Evolutionary conservation across 2,888 invertebrate genomes (phyloP), one percentile per base, ranked within the genome.

Genomic region (Nebria salina): DNA sequence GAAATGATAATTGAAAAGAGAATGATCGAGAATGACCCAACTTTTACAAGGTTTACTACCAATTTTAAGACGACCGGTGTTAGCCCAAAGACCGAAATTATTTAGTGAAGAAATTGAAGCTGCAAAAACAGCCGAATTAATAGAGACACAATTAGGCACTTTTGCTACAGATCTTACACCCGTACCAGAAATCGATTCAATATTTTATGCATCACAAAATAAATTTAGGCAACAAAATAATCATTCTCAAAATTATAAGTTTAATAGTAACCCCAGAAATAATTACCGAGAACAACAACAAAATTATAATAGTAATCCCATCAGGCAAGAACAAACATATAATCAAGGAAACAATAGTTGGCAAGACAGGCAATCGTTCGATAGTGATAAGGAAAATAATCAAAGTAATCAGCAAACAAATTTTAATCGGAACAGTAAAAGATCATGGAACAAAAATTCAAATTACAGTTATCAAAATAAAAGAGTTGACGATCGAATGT

Each of bases 31-130:
- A 66, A 66, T 66, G 15, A 15, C 15, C 6, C 68, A 66, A 25
- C 25, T 66, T 66, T 66, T 25, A 66, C 1, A 20, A 66, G 68
- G 68, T 25, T 20, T 66, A 66, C 13, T 66, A 66, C 68, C 68
- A 25, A 66, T 20, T 9, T 66, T 66, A 66, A 15, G 25, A 66
- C 15, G 68, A 13, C 20, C 15, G 5, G 20, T 66, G 68, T 66
- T 66, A 25, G 6, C 25, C 8, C 15, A 25, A 20, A 66, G 68
- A 66, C 68, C 68, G 15, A 66, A 66, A 66, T 8, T 1, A 20
- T 66, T 66, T 66, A 25, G 11, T 66, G 68, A 66, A 25, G 68
- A 1, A 15, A 66, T 66, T 20, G 68, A 66, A 66, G 25, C 15
- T 20, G 68, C 68, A 15, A 43, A 43, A 43, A 9, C 43, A 9